phyloP scores from a whole-genome alignment of 2,113 vertebrate species.

The Chamaetylas fuelleborni region DNA sequence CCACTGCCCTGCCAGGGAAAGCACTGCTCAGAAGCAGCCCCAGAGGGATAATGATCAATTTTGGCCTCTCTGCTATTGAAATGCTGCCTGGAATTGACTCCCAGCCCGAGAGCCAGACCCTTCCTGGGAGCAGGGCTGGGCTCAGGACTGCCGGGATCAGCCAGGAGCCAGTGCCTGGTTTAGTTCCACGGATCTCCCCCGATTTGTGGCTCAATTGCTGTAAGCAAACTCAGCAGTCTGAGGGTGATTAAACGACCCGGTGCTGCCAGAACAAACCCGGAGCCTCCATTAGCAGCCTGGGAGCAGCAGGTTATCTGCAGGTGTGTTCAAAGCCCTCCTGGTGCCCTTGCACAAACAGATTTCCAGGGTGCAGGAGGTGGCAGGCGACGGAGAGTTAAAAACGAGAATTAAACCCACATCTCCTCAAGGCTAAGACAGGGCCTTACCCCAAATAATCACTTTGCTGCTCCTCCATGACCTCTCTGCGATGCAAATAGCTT shows the following conservation, averaged over 20 bases:
- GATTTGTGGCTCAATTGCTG: not conserved
- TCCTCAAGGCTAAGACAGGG: constrained; percentile 15
- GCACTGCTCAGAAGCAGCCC: not conserved
- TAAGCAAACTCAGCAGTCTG: not conserved
- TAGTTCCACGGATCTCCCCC: rapidly evolving
- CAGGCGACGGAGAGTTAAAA: not conserved
- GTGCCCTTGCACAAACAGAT: not conserved
- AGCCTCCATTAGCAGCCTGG: not conserved
- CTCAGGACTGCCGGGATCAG: not conserved
- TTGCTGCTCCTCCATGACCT: constrained; percentile 20
- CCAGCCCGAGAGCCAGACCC: not conserved
- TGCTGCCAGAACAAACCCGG: not conserved
- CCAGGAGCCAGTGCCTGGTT: rapidly evolving
- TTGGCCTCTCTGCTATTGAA: not conserved
- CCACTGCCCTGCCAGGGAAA: rapidly evolving
- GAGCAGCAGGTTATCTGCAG: not conserved
- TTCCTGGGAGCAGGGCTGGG: not conserved
- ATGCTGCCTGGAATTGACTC: not conserved
- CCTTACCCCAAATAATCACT: constrained; percentile 23
- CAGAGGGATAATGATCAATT: not conserved
- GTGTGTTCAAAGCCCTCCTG: not conserved
- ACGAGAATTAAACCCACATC: not conserved
- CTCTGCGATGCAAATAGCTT: constrained; percentile 46
- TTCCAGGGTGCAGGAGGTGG: not conserved
- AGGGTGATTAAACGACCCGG: not conserved